These are phyloP conservation scores for Progne subis DNA, from an alignment of 2,113 vertebrate genomes.

Conservation along the genomic window DNA sequence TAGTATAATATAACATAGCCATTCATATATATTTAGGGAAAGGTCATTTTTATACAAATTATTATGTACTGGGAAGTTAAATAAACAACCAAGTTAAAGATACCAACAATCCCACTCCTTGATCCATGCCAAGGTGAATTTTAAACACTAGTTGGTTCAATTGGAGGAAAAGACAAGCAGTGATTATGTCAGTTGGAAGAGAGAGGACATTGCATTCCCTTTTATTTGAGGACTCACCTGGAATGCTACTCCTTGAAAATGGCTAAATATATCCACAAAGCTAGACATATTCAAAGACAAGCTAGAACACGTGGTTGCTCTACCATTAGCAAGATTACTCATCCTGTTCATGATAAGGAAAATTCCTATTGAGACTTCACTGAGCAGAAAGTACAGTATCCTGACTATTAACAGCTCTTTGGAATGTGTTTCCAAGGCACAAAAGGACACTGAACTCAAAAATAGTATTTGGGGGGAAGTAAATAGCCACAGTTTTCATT, in stretches of 20 bases:
- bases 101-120: background rate
- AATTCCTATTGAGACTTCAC: background rate
- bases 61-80: constrained; percentile 41
- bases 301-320: background rate
- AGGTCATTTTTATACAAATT: constrained; percentile 49
- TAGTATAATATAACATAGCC: constrained; percentile 35
- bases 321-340: background rate
- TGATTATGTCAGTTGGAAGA: background rate
- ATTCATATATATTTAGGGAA: constrained; percentile 41
- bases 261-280: background rate
- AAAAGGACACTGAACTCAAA: background rate
- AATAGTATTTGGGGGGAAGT: background rate
- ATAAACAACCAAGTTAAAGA: constrained; percentile 38
- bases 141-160: background rate
- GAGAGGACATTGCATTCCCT: background rate
- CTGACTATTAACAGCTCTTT: background rate
- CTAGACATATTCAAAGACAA: background rate
- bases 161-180: background rate
- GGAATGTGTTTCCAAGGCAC: background rate
- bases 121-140: constrained; percentile 5
- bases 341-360: background rate
- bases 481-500: background rate
- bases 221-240: background rate
- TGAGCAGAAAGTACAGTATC: background rate
- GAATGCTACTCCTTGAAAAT: background rate